Base-by-base conservation (phyloP, 2,113 vertebrate genomes). In the Raja brachyura region DNA sequence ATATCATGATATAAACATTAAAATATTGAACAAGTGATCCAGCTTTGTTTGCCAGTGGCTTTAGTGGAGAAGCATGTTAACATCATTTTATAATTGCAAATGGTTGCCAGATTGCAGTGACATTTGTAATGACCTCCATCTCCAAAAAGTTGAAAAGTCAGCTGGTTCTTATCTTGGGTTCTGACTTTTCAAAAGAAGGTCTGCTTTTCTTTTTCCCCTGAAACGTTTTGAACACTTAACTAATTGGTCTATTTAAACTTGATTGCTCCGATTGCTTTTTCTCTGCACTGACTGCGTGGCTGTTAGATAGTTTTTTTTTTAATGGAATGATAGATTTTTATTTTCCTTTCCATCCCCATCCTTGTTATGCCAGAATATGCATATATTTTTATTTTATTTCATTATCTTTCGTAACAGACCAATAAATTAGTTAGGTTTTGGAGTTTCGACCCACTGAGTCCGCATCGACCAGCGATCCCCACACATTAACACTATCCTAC, bases 201-300 rank as follows among this genome's bases (percentile, higher is more conserved):
- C 3, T 18, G 9, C 59, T 92, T 92, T 28, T 74, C 54, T 73
- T 66, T 20, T 20, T 5, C 70, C 66, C 33, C 33, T 73, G 73
- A 54, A 73, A 18, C 18, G 18, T 68, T 92, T 92, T 73, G 66
- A 73, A 92, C 90, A 73, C 33, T 92, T 73, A 28, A 73, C 33
- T 48, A 92, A 92, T 92, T 73, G 88, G 88, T 70, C 61, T 92
- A 7, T 73, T 92, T 92, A 92, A 92, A 92, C 22, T 39, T 92
- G 68, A 73, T 92, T 92, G 90, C 90, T 73, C 0, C 39, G 66
- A 92, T 92, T 92, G 70, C 66, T 92, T 90, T 90, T 54, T 31
- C 68, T 92, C 20, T 92, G 70, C 48, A 54, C 22, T 92, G 22
- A 28, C 48, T 31, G 14, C 39, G 86, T 20, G 33, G 31, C 18